These are phyloP conservation scores for Menura novaehollandiae DNA, from an alignment of 2,113 vertebrate genomes.

Conservation along the genomic window DNA sequence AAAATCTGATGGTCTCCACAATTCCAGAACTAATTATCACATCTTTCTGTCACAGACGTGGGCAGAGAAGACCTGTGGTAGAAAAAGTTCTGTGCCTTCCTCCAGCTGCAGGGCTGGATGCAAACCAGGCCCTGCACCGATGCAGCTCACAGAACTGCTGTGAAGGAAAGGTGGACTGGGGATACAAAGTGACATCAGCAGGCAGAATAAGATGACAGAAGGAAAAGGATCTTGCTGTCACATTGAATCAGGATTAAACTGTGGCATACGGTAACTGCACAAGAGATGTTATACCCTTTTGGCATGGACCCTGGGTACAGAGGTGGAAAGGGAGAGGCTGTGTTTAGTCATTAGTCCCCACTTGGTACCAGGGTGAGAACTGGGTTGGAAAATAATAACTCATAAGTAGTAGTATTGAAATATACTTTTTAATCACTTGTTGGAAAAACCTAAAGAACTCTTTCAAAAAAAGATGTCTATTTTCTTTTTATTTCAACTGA, in stretches of 20 bases:
- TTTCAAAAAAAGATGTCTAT: not conserved
- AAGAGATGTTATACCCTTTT: not conserved
- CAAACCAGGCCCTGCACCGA: no score
- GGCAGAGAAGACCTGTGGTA: not conserved
- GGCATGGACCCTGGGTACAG: not conserved
- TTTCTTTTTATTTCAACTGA: not conserved
- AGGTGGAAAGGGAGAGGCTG: not conserved
- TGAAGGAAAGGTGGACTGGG: not conserved
- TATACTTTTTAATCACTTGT: not conserved
- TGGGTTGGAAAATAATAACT: not conserved
- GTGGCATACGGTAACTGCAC: not conserved
- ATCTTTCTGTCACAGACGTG: not conserved
- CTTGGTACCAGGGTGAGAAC: not conserved
- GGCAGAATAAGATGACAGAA: not conserved
- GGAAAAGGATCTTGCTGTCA: slow-evolving; percentile 11
- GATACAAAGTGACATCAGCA: not conserved
- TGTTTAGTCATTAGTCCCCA: not conserved
- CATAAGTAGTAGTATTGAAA: not conserved
- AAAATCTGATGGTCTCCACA: not conserved
- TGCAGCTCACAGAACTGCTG: not conserved
- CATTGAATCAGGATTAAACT: slow-evolving; percentile 12
- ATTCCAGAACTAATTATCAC: not conserved
- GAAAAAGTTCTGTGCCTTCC: not conserved
- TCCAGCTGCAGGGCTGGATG: not conserved
- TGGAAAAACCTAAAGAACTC: not conserved